Evolutionary conservation across 2,888 invertebrate species (phyloP), one percentile per base, ranked within the genome.

Genomic region (Caradrina kadenii): DNA sequence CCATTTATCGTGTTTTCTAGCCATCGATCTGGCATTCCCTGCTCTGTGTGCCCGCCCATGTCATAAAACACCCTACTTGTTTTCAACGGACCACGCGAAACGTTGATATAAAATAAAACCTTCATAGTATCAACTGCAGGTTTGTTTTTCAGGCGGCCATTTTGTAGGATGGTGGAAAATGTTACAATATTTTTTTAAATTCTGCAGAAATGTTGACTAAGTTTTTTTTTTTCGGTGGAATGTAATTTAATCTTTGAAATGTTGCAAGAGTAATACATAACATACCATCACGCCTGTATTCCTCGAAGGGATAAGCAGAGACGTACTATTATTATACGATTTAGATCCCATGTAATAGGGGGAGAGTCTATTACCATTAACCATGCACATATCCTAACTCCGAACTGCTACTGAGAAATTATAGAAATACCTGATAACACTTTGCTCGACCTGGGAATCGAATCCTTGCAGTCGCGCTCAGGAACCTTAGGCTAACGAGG

Each of bases 21-120:
- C 31, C 65, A 85, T 85, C 79, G 75, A 85, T 81, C 70, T 49
- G 77, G 75, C 49, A 73, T 72, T 75, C 69, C 85, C 84, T 22
- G 66, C 63, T 55, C 22, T 56, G 35, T 26, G 35, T 45, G 60
- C 59, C 62, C 64, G 55, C 79, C 58, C 50, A 66, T 60, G 66
- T 56, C 54, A 71, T 76, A 74, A 76, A 76, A 65, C 62, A 75
- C 67, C 71, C 68, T 68, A 63, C 54, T 80, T 60, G 63, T 65
- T 80, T 83, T 65, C 67, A 68, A 69, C 53, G 56, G 21, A 3
- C 17, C 48, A 17, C 49, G 58, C 65, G 61, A 59, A 70, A 63
- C 54, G 45, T 52, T n/a, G 48, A 26, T 26, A 26, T 26, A 26
- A 73, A 64, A 66, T 61, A 70, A 76, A 76, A 64, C 22, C 62